These are phyloP conservation scores for Ammodytes dubius DNA, from an alignment of 2,113 vertebrate species.

Conservation along the genomic window DNA sequence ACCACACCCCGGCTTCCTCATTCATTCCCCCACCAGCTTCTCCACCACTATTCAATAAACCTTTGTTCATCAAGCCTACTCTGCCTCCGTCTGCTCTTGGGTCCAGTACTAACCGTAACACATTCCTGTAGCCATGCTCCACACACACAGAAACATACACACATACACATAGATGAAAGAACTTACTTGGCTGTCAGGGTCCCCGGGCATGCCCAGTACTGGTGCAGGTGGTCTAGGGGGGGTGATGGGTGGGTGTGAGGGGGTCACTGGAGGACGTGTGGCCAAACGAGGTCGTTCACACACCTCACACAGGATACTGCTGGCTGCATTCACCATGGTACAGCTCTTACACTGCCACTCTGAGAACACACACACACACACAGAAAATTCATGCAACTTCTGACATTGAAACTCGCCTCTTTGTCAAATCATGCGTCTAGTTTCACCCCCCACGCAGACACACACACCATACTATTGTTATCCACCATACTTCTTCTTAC, in stretches of 20 bases:
- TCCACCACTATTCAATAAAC: no score
- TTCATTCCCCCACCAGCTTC: no score
- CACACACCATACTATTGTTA: background rate
- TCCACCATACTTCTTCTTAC: no score
- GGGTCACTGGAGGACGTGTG: constrained; percentile 83
- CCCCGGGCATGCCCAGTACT: constrained; percentile 73
- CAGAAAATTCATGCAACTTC: background rate
- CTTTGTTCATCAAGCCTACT: no score
- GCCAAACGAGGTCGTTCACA: constrained; percentile 92
- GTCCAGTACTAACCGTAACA: no score
- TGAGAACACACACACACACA: constrained; percentile 44
- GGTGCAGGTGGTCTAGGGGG: constrained; percentile 74
- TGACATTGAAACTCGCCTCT: no score
- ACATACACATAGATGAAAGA: background rate
- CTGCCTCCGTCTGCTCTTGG: no score
- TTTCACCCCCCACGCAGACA: no score
- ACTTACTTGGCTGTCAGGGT: constrained; percentile 82
- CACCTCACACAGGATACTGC: constrained; percentile 88
- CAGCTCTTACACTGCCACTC: constrained; percentile 93
- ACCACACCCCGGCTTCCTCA: no score
- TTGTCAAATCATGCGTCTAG: no score
- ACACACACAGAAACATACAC: background rate
- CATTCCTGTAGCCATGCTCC: no score
- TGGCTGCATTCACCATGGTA: constrained; percentile 88
- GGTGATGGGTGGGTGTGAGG: constrained; percentile 68